A percentile compares a stretch with the other conserved stretches of the same genome.
phyloP scores from a whole-genome alignment of 2,888 invertebrate genomes.

The Heliconius erato region DNA sequence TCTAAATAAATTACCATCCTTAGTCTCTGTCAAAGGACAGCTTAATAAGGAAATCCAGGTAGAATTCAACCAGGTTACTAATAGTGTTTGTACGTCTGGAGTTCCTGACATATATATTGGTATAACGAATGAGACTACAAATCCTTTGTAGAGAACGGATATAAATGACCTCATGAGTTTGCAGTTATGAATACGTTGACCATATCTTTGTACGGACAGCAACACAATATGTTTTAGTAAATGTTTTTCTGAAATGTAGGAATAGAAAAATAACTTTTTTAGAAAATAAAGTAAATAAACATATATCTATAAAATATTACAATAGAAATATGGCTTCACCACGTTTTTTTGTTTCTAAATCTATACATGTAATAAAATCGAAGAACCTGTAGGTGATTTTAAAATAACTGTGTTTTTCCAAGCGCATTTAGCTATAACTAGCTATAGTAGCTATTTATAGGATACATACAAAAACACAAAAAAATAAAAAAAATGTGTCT shows the following conservation, averaged over 20 bases:
- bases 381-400: too few species aligned
- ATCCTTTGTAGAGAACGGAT: constrained; percentile 39
- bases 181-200: constrained; percentile 38
- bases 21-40: not conserved
- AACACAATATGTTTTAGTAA: not conserved
- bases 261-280: too few species aligned
- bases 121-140: constrained; percentile 35
- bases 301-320: too few species aligned
- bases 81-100: constrained; percentile 25
- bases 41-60: constrained; percentile 8
- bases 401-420: too few species aligned
- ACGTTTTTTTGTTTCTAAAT: too few species aligned
- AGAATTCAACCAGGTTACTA: constrained; percentile 9
- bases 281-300: too few species aligned
- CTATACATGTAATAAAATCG: too few species aligned
- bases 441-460: too few species aligned
- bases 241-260: not conserved
- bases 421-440: too few species aligned
- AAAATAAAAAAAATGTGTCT: too few species aligned
- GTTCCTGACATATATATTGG: constrained; percentile 31
- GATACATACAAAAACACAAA: too few species aligned
- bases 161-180: constrained; percentile 43
- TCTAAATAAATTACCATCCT: not conserved
- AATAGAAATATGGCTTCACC: too few species aligned
- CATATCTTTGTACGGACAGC: not conserved